These are phyloP conservation scores for Chloropsis cyanopogon DNA, from an alignment of 2,113 vertebrate species.

Conservation along the genomic window DNA sequence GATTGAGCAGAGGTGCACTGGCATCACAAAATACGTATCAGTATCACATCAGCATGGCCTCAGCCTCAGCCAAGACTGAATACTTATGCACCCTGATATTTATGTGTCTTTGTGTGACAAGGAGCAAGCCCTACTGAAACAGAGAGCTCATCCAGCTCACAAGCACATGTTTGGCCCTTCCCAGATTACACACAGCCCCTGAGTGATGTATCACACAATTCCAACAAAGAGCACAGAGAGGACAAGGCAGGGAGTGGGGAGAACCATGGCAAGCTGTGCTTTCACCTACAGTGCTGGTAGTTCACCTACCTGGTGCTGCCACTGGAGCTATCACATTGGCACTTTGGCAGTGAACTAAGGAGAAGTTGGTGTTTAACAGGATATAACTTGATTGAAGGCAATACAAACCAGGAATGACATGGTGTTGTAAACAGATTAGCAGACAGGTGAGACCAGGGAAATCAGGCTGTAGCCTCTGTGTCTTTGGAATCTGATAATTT, in stretches of 20 bases:
- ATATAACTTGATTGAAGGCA: neutral
- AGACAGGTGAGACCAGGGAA: neutral
- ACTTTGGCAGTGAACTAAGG: neutral
- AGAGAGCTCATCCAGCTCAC: neutral
- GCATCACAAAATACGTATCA: neutral
- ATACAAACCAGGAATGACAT: neutral
- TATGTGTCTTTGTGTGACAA: neutral
- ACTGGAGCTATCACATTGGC: neutral
- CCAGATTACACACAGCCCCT: neutral
- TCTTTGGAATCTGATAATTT: neutral
- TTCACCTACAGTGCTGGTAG: neutral
- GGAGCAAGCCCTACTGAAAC: neutral
- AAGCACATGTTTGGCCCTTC: neutral
- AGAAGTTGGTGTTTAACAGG: neutral
- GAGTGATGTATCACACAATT: neutral
- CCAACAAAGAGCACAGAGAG: neutral
- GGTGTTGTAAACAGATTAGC: neutral
- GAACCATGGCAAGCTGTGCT: neutral
- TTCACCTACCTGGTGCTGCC: neutral
- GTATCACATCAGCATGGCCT: neutral
- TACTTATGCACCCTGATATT: neutral
- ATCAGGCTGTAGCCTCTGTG: neutral
- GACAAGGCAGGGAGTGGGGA: neutral
- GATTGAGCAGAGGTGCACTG: neutral
- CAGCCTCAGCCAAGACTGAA: neutral